phyloP scores from a whole-genome alignment of 2,888 invertebrate species.

The Scaptomyza polygonia region DNA sequence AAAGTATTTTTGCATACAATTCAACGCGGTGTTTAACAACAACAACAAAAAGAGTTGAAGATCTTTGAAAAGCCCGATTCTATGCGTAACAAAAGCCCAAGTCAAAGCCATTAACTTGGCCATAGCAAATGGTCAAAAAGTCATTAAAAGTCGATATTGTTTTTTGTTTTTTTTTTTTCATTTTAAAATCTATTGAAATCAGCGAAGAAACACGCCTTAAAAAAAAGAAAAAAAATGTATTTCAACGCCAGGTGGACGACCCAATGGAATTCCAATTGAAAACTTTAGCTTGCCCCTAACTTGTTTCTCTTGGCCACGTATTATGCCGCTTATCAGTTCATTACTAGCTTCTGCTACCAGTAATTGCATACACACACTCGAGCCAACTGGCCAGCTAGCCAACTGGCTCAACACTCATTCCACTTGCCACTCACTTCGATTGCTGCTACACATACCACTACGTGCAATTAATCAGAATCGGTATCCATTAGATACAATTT shows the following conservation, averaged over 20 bases:
- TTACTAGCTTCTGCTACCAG: constrained; percentile 51
- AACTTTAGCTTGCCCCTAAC: constrained; percentile 5
- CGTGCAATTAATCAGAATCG: constrained; percentile 61
- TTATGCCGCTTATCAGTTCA: constrained; percentile 78
- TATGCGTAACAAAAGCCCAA: constrained; percentile 65
- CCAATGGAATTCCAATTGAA: constrained; percentile 28
- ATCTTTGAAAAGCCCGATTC: constrained; percentile 39
- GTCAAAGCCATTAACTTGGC: constrained; percentile 59
- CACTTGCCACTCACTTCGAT: constrained; percentile 27
- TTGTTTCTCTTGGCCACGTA: constrained; percentile 13
- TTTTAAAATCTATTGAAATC: constrained; percentile 73
- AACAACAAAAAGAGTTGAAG: constrained; percentile 10
- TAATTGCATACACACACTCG: constrained; percentile 36
- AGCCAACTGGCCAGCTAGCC: constrained; percentile 6
- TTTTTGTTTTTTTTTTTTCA: not conserved
- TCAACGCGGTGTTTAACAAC: no score
- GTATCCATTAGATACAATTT: constrained; percentile 60
- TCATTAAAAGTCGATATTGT: constrained; percentile 62
- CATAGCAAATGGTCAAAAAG: constrained; percentile 58
- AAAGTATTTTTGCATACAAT: constrained; percentile 20
- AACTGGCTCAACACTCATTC: constrained; percentile 13
- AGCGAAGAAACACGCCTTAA: constrained; percentile 64
- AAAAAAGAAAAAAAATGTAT: no score
- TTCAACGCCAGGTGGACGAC: constrained; percentile 28
- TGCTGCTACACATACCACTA: constrained; percentile 17